These are phyloP conservation scores for Euplagia quadripunctaria DNA, from an alignment of 2,888 invertebrate genomes.

Conservation along the genomic window DNA sequence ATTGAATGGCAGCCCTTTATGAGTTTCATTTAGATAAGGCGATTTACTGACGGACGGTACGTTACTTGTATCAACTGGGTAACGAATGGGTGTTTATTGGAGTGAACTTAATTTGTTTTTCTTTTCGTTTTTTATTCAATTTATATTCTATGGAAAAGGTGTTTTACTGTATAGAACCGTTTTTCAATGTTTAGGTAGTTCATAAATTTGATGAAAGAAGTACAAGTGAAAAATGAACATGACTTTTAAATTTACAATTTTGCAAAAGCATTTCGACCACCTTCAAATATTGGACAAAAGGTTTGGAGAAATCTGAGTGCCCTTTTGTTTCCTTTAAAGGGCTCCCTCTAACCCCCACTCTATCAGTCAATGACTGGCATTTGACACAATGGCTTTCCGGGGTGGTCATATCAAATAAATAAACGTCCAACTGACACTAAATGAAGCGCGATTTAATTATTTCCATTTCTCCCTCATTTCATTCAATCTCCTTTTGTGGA, in stretches of 20 bases:
- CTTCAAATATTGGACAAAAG: constrained; percentile 65
- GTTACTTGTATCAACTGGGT: constrained; percentile 41
- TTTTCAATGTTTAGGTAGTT: neutral
- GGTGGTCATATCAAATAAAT: constrained; percentile 76
- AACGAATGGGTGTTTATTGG: constrained; percentile 42
- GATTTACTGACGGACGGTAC: constrained; percentile 60
- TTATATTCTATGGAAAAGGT: constrained; percentile 1
- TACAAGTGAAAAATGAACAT: no score
- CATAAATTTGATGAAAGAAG: neutral
- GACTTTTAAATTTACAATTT: no score
- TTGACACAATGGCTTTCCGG: constrained; percentile 75
- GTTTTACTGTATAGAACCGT: neutral
- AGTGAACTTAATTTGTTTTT: constrained; percentile 32
- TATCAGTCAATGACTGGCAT: constrained; percentile 75
- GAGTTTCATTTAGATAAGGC: constrained; percentile 70
- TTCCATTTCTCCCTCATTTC: constrained; percentile 60
- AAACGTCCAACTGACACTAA: constrained; percentile 67
- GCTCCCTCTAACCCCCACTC: constrained; percentile 63
- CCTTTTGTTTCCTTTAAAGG: constrained; percentile 8
- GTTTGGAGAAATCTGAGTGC: constrained; percentile 56
- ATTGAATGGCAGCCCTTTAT: constrained; percentile 69
- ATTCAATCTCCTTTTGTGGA: constrained; percentile 20
- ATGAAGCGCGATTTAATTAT: constrained; percentile 74
- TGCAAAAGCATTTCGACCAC: neutral
- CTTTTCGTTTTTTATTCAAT: constrained; percentile 17